A percentile compares a stretch with the other conserved stretches of the same genome.
Conservation (phyloP, 2,888 invertebrate genomes). For the Cyaniris semiargus region DNA sequence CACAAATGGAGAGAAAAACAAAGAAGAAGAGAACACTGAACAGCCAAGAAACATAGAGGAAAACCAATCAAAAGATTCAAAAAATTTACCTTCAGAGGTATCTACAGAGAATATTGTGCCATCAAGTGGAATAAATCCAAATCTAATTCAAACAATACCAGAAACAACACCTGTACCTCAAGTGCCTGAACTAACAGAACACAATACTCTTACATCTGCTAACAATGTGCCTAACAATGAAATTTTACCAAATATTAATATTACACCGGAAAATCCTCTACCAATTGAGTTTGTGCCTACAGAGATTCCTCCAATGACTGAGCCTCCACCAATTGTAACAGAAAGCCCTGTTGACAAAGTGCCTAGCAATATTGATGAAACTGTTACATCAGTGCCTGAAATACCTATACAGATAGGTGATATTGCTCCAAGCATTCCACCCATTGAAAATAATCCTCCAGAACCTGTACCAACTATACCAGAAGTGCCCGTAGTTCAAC, state of each 20-base stretch:
- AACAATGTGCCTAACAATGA: not conserved
- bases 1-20: not conserved
- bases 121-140: not conserved
- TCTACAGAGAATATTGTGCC: not conserved
- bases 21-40: not conserved
- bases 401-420: not conserved
- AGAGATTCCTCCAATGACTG: not conserved
- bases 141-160: not conserved
- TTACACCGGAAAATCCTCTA: not conserved
- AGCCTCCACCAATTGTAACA: not conserved
- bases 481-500: slow-evolving; percentile 4
- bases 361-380: not conserved
- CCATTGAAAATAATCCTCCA: not conserved
- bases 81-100: not conserved
- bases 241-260: not conserved
- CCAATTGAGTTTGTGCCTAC: not conserved
- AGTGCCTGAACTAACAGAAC: not conserved
- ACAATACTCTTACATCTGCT: not conserved
- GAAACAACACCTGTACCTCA: not conserved
- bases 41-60: not conserved
- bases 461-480: not conserved
- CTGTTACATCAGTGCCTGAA: slow-evolving; percentile 7
- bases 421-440: not conserved
- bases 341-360: not conserved
- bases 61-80: slow-evolving; percentile 1